A percentile compares a stretch with the other conserved stretches of the same genome.
Conservation (phyloP, 2,888 invertebrate genomes). For the Amiota minor region DNA sequence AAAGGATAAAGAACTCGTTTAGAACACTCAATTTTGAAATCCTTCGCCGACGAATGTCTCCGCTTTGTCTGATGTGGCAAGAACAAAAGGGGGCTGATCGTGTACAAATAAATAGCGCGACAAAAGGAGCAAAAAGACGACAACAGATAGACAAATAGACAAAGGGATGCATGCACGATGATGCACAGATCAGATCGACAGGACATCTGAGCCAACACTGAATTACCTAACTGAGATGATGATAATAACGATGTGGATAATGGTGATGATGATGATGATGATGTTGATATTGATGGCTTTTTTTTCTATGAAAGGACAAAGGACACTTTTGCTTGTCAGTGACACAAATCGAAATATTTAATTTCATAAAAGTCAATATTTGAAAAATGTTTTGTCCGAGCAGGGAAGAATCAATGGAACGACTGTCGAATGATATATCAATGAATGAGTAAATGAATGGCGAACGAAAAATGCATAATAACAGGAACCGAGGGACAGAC, state of each 20-base stretch:
- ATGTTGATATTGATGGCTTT: constrained; percentile 2
- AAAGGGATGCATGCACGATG: no score
- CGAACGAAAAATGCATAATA: neutral
- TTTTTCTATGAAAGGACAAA: neutral
- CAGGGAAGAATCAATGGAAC: neutral
- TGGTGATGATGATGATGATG: neutral
- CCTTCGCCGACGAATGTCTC: neutral
- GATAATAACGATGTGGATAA: neutral
- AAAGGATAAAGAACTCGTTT: neutral
- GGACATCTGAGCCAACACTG: neutral
- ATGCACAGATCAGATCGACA: neutral
- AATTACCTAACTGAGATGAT: neutral
- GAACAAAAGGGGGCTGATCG: constrained; percentile 68
- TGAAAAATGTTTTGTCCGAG: constrained; percentile 51
- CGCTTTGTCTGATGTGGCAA: constrained; percentile 18
- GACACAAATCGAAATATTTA: constrained; percentile 14
- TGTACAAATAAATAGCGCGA: constrained; percentile 52
- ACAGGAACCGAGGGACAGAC: no score
- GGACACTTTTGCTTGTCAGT: constrained; percentile 9
- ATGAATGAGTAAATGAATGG: constrained; percentile 47
- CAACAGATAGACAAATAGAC: constrained; percentile 7
- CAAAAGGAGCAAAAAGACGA: neutral
- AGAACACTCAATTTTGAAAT: neutral
- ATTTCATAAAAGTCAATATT: constrained; percentile 58
- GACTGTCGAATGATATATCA: constrained; percentile 18